These are phyloP conservation scores for Hippopotamyrus pictus DNA, from an alignment of 2,797 vertebrate genomes.

Conservation along the genomic window DNA sequence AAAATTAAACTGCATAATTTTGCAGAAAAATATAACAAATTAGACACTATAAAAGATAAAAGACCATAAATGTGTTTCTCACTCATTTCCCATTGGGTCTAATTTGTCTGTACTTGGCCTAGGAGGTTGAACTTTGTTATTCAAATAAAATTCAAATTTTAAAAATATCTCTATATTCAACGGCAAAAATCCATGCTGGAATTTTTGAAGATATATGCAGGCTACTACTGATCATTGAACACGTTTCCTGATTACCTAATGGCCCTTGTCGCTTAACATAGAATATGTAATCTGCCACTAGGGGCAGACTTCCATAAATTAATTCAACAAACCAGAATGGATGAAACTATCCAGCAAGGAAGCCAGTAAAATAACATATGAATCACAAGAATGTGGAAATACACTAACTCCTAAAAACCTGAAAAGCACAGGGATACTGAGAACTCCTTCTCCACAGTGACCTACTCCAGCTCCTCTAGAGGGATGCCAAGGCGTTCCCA, in stretches of 20 bases:
- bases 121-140: neutral
- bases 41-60: neutral
- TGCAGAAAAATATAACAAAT: neutral
- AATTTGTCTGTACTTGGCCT: neutral
- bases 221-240: neutral
- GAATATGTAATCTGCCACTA: neutral
- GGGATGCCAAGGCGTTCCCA: too few relatives aligned
- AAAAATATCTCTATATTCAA: neutral
- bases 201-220: neutral
- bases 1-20: neutral
- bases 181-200: neutral
- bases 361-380: too few relatives aligned
- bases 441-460: too few relatives aligned
- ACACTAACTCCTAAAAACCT: too few relatives aligned
- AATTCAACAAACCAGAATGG: neutral
- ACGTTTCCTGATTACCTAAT: neutral
- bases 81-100: neutral
- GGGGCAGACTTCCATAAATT: neutral
- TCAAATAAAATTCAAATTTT: neutral
- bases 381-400: too few relatives aligned
- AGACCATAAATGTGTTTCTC: neutral
- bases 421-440: too few relatives aligned
- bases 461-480: too few relatives aligned
- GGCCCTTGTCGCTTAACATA: neutral
- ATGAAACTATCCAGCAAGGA: too few relatives aligned